A percentile compares a stretch with the other conserved stretches of the same genome.
phyloP scores from a whole-genome alignment of 2,113 vertebrate genomes.

The Lophochroa leadbeateri region DNA sequence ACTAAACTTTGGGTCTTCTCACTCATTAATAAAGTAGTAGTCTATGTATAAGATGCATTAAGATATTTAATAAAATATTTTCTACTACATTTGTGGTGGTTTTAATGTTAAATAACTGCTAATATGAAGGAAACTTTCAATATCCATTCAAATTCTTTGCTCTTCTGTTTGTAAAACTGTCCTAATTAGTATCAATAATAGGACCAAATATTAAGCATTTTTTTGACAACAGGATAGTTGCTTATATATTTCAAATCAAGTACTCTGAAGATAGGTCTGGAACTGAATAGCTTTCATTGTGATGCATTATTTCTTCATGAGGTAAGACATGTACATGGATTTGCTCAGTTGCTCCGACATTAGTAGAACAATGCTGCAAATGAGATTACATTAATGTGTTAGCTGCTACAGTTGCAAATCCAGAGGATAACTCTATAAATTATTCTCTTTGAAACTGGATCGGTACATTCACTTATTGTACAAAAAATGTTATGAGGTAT shows the following conservation, averaged over 20 bases:
- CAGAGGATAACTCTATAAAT: background rate
- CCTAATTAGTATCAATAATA: background rate
- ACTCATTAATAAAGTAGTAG: background rate
- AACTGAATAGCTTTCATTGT: background rate
- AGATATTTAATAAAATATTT: background rate
- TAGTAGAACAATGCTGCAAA: background rate
- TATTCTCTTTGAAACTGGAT: background rate
- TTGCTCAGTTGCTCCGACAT: background rate
- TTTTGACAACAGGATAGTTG: background rate
- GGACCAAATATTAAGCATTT: background rate
- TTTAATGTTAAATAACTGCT: background rate
- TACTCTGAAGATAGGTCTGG: background rate
- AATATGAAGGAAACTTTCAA: background rate
- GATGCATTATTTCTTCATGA: background rate
- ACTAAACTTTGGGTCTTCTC: background rate
- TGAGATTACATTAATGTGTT: background rate
- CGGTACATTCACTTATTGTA: background rate
- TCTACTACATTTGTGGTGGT: background rate
- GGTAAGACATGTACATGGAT: background rate
- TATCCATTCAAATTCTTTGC: background rate
- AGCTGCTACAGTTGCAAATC: background rate
- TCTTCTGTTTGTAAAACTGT: background rate
- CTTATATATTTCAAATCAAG: background rate
- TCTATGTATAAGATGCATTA: background rate
- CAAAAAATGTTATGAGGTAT: background rate